Base-by-base conservation (phyloP, 2,888 invertebrate species). In the Drosophila longiperda region DNA sequence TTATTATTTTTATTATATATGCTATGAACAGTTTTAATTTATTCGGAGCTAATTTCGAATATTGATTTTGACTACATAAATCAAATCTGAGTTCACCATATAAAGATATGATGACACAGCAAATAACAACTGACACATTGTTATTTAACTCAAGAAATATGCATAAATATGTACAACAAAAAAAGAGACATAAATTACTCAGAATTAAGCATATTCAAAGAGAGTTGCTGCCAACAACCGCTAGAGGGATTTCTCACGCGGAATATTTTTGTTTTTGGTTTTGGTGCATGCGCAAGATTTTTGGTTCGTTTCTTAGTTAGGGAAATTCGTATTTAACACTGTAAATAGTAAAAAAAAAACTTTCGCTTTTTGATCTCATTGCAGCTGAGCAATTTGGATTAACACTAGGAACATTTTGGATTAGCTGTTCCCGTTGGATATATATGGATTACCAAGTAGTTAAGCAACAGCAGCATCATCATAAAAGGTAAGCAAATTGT, bases 401-500 rank as follows among this genome's bases (percentile, higher is more conserved):
- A 71, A 17, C 34, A 40, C 54, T 61, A 59, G 66, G 45, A 50
- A 8, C 23, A 78, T 55, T 55, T 64, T 76, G 66, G 66, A 81
- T 83, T 81, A 81, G 68, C 81, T 61, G 81, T 33, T 64, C 42
- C 52, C 48, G 53, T 29, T 33, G 49, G 38, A 59, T 57, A 52
- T 74, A 68, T 70, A 71, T 73, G 83, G 83, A 81, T 73, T 53
- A 70, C 66, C 80, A 52, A 52, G 62, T 29, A 33, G 52, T 33
- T 61, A 36, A 26, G 42, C 54, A 55, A 12, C 40, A 55, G 36
- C 49, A 63, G 36, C 49, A 63, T 50, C 45, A 49, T 59, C 62
- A 69, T 50, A 80, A 66, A 83, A 81, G 81, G 81, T 81, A 83
- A 77, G 74, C 52, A 61, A 81, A 70, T 68, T 63, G 66, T 42